Evolutionary conservation across 2,113 vertebrate genomes (phyloP).

Genomic region (Plectropomus leopardus): DNA sequence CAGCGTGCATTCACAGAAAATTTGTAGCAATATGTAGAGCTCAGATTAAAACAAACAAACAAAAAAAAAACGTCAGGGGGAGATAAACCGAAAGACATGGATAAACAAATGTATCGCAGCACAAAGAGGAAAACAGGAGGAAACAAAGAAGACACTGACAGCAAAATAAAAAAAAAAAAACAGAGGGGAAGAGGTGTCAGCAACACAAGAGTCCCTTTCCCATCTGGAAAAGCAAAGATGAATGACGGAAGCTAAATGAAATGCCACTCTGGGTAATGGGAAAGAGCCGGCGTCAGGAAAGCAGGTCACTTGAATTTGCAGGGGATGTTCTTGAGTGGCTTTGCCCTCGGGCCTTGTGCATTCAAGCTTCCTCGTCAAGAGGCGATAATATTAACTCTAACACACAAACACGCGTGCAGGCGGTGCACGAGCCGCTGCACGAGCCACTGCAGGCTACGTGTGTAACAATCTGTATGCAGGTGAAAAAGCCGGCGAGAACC

Average conservation of each 20-base stretch:
- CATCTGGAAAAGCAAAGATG: conserved; percentile 69
- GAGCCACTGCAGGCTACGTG: conserved; percentile 17
- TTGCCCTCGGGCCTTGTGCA: conserved; percentile 63
- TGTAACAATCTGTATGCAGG: conserved; percentile 32
- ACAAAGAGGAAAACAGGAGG: not conserved
- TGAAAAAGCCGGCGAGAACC: conserved; percentile 2
- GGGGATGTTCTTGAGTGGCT: conserved; percentile 80
- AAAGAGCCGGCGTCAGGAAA: conserved; percentile 67
- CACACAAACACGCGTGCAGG: conserved; percentile 26
- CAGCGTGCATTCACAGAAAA: not conserved
- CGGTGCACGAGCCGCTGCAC: not conserved
- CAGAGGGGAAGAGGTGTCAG: conserved; percentile 25
- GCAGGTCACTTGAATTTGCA: conserved; percentile 81
- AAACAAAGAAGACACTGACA: not conserved
- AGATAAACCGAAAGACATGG: too few relatives aligned
- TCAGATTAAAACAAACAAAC: not conserved
- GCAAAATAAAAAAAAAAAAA: conserved; percentile 12
- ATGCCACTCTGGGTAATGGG: conserved; percentile 79
- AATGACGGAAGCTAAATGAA: conserved; percentile 82
- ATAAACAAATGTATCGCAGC: not conserved
- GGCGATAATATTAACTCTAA: conserved; percentile 66
- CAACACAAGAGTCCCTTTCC: conserved; percentile 29
- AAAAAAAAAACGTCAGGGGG: too few relatives aligned
- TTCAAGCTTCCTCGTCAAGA: conserved; percentile 63
- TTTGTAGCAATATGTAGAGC: not conserved